Base-by-base conservation (phyloP, 2,888 invertebrate genomes). In the Myopa tessellatipennis region DNA sequence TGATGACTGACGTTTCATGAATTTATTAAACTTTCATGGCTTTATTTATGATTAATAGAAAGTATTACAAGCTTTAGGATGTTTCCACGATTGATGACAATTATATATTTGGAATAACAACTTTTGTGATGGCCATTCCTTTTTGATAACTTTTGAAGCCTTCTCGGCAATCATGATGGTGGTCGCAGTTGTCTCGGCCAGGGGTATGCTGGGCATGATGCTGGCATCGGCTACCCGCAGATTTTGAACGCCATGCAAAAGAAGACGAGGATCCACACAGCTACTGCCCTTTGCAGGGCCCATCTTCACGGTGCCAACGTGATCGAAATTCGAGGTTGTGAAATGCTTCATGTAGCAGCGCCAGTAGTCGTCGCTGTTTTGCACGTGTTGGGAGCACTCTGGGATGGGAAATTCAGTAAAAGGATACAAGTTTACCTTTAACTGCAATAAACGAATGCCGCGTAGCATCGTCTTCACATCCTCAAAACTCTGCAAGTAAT, bases 141-240 rank as follows among this genome's bases (percentile, higher is more conserved):
- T 79, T 52, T 82, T 83, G 6, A 85, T 83, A 38, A 86, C 82
- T 75, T 96, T 95, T 3, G 94, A 91, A 0, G 92, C 94, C 83
- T 95, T 95, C 86, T 96, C 96, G 0, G 93, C 96, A 77, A 96
- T 95, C 95, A 96, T 96, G 18, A 96, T 94, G 0, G 93, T 92
- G 0, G 95, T 94, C 0, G 95, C 95, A 86, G 95, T 95, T 0
- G 95, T 95, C 87, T 96, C 95, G 6, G 94, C 95, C 84, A 94
- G 94, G 0, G 93, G 91, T 74, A 93, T 92, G 10, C 88, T 90
- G 0, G 95, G 95, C 94, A 95, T 95, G 76, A 95, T 91, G 71
- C 94, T 94, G 0, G 93, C 94, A 84, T 95, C 94, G 0, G 92
- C 91, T 0, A 94, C 93, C 70, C 94, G 89, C 7, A 95, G 87